phyloP scores from a whole-genome alignment of 2,797 vertebrate genomes.

The Spondyliosoma cantharus region DNA sequence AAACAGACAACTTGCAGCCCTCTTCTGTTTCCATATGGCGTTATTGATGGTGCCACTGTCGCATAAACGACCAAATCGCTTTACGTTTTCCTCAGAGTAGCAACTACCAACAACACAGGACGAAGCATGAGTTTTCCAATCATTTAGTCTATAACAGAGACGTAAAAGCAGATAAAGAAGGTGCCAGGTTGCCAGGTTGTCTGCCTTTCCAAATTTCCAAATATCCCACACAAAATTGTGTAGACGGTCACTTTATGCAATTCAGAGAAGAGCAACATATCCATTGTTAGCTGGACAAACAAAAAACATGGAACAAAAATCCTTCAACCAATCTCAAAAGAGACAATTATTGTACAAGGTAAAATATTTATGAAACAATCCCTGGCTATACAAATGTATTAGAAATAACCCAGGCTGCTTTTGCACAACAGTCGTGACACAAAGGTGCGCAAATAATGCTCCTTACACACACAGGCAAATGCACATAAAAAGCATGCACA shows the following conservation, averaged over 20 bases:
- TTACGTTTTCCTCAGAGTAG: no score
- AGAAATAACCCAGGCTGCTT: conserved; percentile 3
- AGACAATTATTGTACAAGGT: neutral
- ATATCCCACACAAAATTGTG: neutral
- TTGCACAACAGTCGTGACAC: neutral
- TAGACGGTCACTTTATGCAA: neutral
- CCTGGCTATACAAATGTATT: conserved; percentile 10
- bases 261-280: neutral
- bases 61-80: no score
- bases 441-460: neutral
- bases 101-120: no score
- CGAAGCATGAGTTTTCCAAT: no score
- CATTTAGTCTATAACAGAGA: no score
- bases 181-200: no score
- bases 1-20: no score
- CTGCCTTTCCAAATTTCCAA: neutral
- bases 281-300: neutral
- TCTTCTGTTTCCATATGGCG: no score
- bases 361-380: neutral
- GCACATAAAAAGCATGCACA: conserved; percentile 3
- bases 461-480: neutral
- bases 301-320: neutral
- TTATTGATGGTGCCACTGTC: no score
- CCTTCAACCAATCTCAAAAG: neutral
- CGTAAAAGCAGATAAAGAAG: no score